Evolutionary conservation across 2,113 vertebrate genomes (phyloP).

Genomic region (Petroica traversi): DNA sequence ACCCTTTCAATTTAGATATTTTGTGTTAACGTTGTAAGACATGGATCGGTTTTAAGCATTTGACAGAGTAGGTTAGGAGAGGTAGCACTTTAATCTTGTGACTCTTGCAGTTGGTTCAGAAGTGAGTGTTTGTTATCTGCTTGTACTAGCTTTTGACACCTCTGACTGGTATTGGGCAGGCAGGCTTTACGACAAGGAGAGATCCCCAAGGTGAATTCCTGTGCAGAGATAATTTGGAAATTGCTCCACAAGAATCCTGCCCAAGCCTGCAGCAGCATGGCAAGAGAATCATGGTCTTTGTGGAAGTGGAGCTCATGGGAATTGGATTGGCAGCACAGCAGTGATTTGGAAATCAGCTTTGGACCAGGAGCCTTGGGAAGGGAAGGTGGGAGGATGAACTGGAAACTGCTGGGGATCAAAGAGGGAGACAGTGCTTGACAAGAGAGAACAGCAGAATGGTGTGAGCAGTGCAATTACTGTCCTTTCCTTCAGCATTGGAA

Average conservation of each 20-base stretch:
- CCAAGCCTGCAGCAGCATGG: neutral
- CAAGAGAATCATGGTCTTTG: fast-evolving
- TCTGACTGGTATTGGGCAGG: neutral
- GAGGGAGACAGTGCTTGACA: neutral
- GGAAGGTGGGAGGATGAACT: neutral
- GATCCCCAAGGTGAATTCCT: neutral
- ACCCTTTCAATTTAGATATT: neutral
- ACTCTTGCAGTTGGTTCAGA: neutral
- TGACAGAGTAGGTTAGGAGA: neutral
- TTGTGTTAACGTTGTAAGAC: fast-evolving
- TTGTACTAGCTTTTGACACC: neutral
- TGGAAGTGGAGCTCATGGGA: neutral
- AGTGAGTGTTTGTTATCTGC: neutral
- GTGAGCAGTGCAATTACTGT: neutral
- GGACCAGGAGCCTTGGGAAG: neutral
- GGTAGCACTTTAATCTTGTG: neutral
- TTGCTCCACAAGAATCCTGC: neutral
- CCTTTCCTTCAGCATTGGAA: neutral
- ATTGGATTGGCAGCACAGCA: fast-evolving
- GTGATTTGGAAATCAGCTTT: neutral
- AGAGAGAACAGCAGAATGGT: neutral
- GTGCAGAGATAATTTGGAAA: neutral
- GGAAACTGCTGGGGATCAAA: neutral
- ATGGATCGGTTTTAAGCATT: neutral
- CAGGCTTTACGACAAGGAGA: neutral